These are phyloP conservation scores for Thalassaphorura encarpata DNA, from an alignment of 1,140 invertebrate genomes.

Conservation along the genomic window DNA sequence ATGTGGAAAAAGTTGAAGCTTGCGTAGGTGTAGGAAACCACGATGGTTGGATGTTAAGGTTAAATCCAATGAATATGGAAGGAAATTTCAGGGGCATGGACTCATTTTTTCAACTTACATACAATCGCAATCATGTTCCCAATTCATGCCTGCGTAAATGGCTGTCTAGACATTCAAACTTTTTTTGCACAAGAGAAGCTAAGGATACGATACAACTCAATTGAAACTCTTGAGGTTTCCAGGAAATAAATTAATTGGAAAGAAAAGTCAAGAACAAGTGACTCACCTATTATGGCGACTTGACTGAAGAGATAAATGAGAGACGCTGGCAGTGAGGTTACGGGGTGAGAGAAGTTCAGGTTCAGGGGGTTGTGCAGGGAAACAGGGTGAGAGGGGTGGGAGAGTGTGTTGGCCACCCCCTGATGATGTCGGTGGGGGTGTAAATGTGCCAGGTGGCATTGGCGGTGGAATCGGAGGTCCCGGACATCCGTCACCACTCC, in stretches of 20 bases:
- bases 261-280: not conserved
- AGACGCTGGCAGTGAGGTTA: conserved; percentile 28
- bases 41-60: too few relatives aligned
- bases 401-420: conserved; percentile 5
- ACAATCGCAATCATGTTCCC: not conserved
- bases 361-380: conserved; percentile 24
- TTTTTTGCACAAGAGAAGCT: too few relatives aligned
- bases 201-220: too few relatives aligned
- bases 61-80: not conserved
- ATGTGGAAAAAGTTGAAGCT: too few relatives aligned
- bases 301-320: conserved; percentile 31
- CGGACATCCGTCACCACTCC: conserved; percentile 28
- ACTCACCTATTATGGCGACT: conserved; percentile 32
- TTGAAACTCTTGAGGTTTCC: too few relatives aligned
- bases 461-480: conserved; percentile 15
- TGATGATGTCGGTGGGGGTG: conserved; percentile 1
- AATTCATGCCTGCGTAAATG: too few relatives aligned
- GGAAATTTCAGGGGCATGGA: not conserved
- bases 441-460: conserved; percentile 7
- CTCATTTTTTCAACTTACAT: not conserved
- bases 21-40: too few relatives aligned
- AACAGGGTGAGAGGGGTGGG: conserved; percentile 24
- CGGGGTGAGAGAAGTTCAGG: conserved; percentile 31
- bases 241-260: not conserved
- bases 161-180: too few relatives aligned